phyloP scores from a whole-genome alignment of 2,797 vertebrate genomes.

The Smutsia gigantea region DNA sequence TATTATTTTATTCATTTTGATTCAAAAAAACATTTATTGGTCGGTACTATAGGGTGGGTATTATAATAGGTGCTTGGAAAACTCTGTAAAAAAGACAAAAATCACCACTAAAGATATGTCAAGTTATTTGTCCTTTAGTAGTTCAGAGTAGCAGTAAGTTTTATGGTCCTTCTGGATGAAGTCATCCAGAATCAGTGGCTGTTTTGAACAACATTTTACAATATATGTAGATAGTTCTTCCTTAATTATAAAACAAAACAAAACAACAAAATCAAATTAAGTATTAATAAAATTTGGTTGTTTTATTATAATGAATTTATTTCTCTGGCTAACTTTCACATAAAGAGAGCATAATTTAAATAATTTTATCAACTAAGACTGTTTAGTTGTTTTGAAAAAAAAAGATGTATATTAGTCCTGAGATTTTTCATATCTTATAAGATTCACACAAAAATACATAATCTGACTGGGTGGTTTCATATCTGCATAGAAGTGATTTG shows the following conservation, averaged over 20 bases:
- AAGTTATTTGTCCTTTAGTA: not conserved
- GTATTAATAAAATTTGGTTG: not conserved
- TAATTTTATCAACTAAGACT: conserved; percentile 39
- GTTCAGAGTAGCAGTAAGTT: not conserved
- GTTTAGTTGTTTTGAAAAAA: conserved; percentile 39
- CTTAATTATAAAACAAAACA: not conserved
- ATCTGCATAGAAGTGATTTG: conserved; percentile 1
- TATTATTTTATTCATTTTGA: not conserved
- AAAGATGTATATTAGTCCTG: conserved; percentile 56
- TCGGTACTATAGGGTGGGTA: not conserved
- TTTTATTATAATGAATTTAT: not conserved
- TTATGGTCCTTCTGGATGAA: not conserved
- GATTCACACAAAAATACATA: not conserved
- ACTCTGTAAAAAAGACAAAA: not conserved
- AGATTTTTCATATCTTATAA: conserved; percentile 8
- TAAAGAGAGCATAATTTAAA: not conserved
- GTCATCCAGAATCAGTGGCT: not conserved
- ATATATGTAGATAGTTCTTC: not conserved
- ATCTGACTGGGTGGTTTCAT: conserved; percentile 35
- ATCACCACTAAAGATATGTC: not conserved
- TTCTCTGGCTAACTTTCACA: not conserved
- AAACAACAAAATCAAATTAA: not conserved
- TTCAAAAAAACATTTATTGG: not conserved
- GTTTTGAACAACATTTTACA: not conserved
- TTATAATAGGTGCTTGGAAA: not conserved